Conservation (phyloP, 1,140 invertebrate species). For the Drosophila trapezifrons region DNA sequence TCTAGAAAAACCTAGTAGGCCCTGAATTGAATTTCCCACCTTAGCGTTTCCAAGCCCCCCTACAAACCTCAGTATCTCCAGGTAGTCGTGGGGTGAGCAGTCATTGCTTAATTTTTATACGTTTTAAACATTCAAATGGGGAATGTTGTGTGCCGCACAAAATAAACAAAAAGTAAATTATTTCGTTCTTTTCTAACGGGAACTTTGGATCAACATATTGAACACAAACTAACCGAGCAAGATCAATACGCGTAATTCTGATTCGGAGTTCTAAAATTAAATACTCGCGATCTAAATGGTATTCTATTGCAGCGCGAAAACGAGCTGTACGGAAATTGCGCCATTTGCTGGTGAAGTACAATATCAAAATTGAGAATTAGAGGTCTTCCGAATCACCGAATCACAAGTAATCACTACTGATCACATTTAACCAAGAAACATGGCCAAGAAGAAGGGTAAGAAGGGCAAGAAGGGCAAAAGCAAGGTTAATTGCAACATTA, state of each 20-base stretch:
- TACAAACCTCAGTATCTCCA: constrained; percentile 29
- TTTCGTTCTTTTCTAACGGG: constrained; percentile 25
- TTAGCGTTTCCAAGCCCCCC: neutral
- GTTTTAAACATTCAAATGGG: constrained; percentile 26
- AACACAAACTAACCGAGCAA: neutral
- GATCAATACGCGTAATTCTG: neutral
- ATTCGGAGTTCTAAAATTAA: neutral
- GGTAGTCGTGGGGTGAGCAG: constrained; percentile 33
- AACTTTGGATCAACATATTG: constrained; percentile 15
- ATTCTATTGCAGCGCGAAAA: constrained; percentile 58
- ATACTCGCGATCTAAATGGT: neutral
- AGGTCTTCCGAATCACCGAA: constrained; percentile 1
- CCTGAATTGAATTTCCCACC: neutral
- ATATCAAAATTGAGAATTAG: constrained; percentile 71
- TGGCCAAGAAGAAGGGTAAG: constrained; percentile 68
- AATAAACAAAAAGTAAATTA: constrained; percentile 50
- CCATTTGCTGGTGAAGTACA: constrained; percentile 74
- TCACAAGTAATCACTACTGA: constrained; percentile 1
- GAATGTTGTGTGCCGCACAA: constrained; percentile 36
- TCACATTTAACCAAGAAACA: constrained; percentile 27
- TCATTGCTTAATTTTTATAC: constrained; percentile 6
- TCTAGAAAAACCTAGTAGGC: neutral
- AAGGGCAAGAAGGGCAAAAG: constrained; percentile 67
- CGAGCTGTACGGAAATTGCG: constrained; percentile 70
- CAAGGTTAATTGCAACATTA: constrained; percentile 44